Conservation (phyloP, 2,888 invertebrate genomes). For the Synergus umbraculus region DNA sequence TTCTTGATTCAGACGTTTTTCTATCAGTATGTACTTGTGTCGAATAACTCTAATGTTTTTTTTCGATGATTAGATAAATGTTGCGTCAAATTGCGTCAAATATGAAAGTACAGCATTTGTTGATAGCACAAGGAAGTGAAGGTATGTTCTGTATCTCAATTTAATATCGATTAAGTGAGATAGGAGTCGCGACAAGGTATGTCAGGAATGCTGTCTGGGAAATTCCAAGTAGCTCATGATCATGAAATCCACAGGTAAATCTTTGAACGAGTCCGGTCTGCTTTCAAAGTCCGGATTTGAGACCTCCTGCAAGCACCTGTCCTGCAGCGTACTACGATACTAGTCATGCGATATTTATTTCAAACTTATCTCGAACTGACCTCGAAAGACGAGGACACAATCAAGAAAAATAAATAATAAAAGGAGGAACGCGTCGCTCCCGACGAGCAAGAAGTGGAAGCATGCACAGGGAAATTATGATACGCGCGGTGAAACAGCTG, state of each 20-base stretch:
- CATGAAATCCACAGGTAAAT: slow-evolving; percentile 23
- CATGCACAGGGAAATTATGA: not conserved
- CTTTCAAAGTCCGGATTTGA: not conserved
- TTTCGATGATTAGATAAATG: not conserved
- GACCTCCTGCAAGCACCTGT: slow-evolving; percentile 25
- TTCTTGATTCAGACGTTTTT: not conserved
- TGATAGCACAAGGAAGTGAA: slow-evolving; percentile 14
- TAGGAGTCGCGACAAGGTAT: slow-evolving; percentile 19
- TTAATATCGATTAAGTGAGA: slow-evolving; percentile 38
- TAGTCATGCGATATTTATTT: not conserved
- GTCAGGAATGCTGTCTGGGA: slow-evolving; percentile 30
- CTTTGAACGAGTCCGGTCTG: slow-evolving; percentile 3
- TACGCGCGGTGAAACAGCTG: not conserved
- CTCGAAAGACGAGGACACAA: slow-evolving; percentile 22
- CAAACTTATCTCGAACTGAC: not conserved
- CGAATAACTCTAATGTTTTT: too few relatives aligned
- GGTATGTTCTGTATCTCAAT: slow-evolving; percentile 22
- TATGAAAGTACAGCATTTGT: slow-evolving; percentile 3
- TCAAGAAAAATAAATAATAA: not conserved
- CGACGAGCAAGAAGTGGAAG: not conserved
- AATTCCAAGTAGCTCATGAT: slow-evolving; percentile 33
- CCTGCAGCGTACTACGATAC: not conserved
- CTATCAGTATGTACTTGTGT: too few relatives aligned
- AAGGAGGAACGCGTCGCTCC: not conserved
- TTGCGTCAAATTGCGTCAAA: not conserved